phyloP scores from a whole-genome alignment of 1,140 invertebrate genomes.

The Hycleus phaleratus region DNA sequence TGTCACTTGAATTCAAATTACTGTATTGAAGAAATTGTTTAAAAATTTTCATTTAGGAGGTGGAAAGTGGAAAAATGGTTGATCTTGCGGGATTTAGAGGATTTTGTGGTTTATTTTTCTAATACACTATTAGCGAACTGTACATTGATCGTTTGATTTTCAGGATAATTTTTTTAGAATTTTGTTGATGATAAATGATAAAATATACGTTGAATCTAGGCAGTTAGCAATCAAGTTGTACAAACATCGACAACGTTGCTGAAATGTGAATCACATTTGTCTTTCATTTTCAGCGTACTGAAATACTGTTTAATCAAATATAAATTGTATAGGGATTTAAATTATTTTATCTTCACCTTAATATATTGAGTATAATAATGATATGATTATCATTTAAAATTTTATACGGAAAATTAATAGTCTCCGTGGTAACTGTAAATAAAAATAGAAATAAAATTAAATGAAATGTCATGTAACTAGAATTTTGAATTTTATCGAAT shows the following conservation, averaged over 20 bases:
- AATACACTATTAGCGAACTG: no score
- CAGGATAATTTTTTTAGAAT: not conserved
- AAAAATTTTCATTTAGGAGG: no score
- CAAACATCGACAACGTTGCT: conserved; percentile 10
- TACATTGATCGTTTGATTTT: conserved; percentile 1
- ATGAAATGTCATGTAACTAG: conserved; percentile 3
- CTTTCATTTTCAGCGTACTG: conserved; percentile 9
- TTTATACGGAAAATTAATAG: no score
- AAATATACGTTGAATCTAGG: conserved; percentile 10
- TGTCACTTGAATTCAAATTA: no score
- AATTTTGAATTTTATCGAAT: conserved; percentile 12
- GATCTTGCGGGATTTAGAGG: no score
- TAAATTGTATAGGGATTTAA: not conserved
- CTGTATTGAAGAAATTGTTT: no score
- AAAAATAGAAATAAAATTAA: conserved; percentile 7
- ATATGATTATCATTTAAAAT: no score
- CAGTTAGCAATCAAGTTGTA: conserved; percentile 14
- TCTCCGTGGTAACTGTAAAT: not conserved
- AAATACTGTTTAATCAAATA: conserved; percentile 10
- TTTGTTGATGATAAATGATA: conserved; percentile 16
- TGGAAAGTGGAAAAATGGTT: no score
- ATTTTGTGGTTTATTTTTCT: no score
- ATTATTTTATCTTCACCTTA: no score
- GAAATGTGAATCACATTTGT: conserved; percentile 15
- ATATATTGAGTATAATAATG: no score